Evolutionary conservation across 2,113 vertebrate genomes (phyloP), one percentile per base, ranked within the genome.

Genomic region (Paradoxurus hermaphroditus): DNA sequence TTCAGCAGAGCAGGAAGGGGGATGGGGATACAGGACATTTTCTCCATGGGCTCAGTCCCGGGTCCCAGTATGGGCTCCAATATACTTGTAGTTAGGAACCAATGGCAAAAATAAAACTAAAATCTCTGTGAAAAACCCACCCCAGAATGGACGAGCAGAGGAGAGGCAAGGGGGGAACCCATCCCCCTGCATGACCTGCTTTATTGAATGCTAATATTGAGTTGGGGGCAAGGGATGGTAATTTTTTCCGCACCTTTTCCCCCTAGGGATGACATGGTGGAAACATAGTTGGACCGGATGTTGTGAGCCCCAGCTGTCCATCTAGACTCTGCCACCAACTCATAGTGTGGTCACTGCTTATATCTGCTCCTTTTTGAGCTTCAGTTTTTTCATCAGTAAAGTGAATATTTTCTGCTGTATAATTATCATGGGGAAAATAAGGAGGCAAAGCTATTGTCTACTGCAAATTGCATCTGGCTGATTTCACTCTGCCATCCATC

Each of bases 111-210:
- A 84, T 36, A 88, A 95, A 86, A 96, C 77, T 56, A 65, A 96
- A 79, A 83, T 68, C 44, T 59, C 36, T 95, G 72, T 81, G 90
- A 46, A 90, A 98, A 95, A n/a, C 9, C 19, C 53, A 68, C 56
- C 82, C 56, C 49, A 85, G 53, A 62, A 44, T 8, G 23, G 11
- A 16, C n/a, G 84, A 27, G 23, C 29, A 44, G 10, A 88, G 78
- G n/a, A 97, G 89, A 82, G 18, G 70, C 90, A 46, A 34, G 94
- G 81, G 75, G 82, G 97, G 96, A 97, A 98, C 34, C 90, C 87
- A 68, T 46, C 65, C 59, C 59, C 51, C 91, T 90, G 44, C n/a
- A 41, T 95, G 85, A 65, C n/a, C 93, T 73, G 91, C 72, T 81
- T 84, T 68, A 84, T 12, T 73, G 84, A 95, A 68, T 10, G 79